A percentile compares a stretch with the other conserved stretches of the same genome.
phyloP scores from a whole-genome alignment of 2,888 invertebrate species.

The Trachelus stipa region DNA sequence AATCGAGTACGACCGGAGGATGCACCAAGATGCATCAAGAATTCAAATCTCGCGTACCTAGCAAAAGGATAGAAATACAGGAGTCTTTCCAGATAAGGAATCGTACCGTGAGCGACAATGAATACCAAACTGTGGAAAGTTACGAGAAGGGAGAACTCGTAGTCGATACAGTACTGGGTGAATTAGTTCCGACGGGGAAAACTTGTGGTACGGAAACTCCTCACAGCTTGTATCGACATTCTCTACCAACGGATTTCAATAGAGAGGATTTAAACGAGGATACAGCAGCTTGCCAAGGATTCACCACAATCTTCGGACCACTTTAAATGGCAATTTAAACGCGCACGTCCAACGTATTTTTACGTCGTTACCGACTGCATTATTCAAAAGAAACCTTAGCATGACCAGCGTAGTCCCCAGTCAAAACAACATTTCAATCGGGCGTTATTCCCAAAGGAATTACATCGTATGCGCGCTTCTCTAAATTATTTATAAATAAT shows the following conservation, averaged over 20 bases:
- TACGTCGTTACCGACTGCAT: background rate
- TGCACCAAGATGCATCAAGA: background rate
- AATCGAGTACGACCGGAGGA: background rate
- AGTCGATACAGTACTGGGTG: background rate
- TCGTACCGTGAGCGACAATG: background rate
- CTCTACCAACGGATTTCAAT: background rate
- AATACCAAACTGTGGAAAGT: background rate
- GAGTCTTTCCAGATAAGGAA: background rate
- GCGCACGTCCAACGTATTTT: background rate
- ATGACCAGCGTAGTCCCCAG: background rate
- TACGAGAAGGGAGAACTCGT: background rate
- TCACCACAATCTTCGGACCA: background rate
- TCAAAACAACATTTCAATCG: background rate
- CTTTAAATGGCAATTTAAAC: background rate
- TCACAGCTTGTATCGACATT: slow-evolving; percentile 2
- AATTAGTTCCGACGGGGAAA: background rate
- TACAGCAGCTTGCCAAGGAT: background rate
- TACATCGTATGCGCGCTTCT: background rate
- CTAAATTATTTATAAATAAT: background rate
- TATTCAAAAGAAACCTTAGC: background rate
- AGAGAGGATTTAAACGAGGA: background rate
- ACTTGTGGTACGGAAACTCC: background rate
- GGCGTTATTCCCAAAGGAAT: background rate
- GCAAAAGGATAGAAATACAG: background rate
- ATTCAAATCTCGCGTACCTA: background rate